A percentile compares a stretch with the other conserved stretches of the same genome.
Conservation (phyloP, 2,888 invertebrate genomes). For the Saturnia japonica region DNA sequence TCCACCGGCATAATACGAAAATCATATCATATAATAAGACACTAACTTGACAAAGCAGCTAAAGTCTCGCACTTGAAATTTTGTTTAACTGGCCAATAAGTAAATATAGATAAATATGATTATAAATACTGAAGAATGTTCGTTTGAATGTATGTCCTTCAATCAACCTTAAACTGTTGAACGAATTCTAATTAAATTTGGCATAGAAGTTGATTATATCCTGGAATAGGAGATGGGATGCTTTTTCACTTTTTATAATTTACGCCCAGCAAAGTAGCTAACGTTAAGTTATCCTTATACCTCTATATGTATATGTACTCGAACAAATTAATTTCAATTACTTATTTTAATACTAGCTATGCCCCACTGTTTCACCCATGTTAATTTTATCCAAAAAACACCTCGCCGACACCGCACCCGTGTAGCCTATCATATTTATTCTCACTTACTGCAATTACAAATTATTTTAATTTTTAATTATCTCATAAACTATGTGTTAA, state of each 20-base stretch:
- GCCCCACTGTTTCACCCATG: too few relatives aligned
- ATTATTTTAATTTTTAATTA: too few relatives aligned
- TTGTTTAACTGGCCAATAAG: not conserved
- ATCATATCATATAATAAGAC: slow-evolving; percentile 18
- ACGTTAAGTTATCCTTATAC: too few relatives aligned
- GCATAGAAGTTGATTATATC: not conserved
- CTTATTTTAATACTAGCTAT: too few relatives aligned
- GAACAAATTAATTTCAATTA: too few relatives aligned
- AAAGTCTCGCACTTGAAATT: not conserved
- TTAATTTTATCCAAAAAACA: too few relatives aligned
- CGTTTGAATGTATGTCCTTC: not conserved
- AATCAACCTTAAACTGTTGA: not conserved
- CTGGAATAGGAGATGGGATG: not conserved
- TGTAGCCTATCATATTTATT: too few relatives aligned
- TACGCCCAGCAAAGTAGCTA: not conserved
- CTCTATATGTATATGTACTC: too few relatives aligned
- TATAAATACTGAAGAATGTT: not conserved
- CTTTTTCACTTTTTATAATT: not conserved
- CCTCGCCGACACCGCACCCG: too few relatives aligned
- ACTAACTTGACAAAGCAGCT: slow-evolving; percentile 5
- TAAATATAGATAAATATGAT: not conserved
- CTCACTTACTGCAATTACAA: too few relatives aligned
- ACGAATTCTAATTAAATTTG: not conserved
- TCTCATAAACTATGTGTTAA: too few relatives aligned
- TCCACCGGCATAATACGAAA: slow-evolving; percentile 36